Evolutionary conservation across 2,888 invertebrate genomes (phyloP).

Genomic region (Diplolepis rosae): DNA sequence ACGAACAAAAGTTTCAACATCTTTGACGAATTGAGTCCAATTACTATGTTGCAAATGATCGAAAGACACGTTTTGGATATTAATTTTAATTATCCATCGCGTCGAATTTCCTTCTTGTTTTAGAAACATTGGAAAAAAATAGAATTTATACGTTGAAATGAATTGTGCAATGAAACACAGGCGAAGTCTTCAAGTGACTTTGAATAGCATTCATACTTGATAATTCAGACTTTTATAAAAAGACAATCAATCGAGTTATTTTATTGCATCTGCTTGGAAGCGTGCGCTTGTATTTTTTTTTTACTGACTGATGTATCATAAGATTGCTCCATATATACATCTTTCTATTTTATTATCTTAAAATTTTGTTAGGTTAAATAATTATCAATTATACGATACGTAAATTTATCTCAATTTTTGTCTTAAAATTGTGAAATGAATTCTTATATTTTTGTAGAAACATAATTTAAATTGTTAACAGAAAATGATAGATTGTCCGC

Average conservation of each 20-base stretch:
- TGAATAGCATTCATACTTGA: background rate
- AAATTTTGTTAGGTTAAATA: too few species aligned
- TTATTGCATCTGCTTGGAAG: background rate
- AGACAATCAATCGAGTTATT: background rate
- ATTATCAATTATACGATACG: too few species aligned
- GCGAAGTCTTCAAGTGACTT: background rate
- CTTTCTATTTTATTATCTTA: too few species aligned
- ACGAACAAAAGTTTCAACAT: conserved; percentile 27
- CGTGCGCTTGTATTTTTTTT: conserved; percentile 3
- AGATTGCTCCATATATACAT: too few species aligned
- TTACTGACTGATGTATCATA: conserved; percentile 24
- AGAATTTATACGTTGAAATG: background rate
- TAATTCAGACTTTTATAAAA: conserved; percentile 10
- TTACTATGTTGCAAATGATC: background rate
- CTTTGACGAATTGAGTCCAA: conserved; percentile 15
- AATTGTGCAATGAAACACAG: conserved; percentile 9
- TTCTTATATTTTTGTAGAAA: too few species aligned
- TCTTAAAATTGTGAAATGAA: too few species aligned
- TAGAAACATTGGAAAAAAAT: background rate
- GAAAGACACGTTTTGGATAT: background rate
- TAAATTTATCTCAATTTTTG: too few species aligned
- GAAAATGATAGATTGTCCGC: too few species aligned
- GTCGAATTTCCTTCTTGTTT: conserved; percentile 18
- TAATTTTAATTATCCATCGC: conserved; percentile 12
- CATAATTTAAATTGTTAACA: too few species aligned